phyloP scores from a whole-genome alignment of 2,888 invertebrate genomes.

The Xylocampa areola region DNA sequence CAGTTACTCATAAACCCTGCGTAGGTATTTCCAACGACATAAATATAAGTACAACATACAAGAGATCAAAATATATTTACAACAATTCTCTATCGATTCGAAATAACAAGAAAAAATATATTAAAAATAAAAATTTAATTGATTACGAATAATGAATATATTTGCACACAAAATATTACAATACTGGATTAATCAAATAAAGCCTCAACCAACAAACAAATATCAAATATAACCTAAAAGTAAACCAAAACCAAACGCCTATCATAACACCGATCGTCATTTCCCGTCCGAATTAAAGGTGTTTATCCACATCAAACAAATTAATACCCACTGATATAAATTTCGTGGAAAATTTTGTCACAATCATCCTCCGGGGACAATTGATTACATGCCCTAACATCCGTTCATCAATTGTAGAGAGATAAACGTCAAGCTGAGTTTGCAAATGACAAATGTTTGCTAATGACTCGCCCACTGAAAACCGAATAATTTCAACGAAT shows the following conservation, averaged over 20 bases:
- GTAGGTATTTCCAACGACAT: conserved; percentile 2
- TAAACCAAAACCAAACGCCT: conserved; percentile 5
- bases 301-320: conserved; percentile 62
- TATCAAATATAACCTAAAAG: background rate
- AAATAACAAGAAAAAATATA: too few species aligned
- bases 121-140: too few species aligned
- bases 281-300: conserved; percentile 49
- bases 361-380: conserved; percentile 79
- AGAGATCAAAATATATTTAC: background rate
- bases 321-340: conserved; percentile 66
- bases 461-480: conserved; percentile 81
- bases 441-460: conserved; percentile 87
- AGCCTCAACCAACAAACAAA: background rate
- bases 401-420: conserved; percentile 85
- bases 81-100: too few species aligned
- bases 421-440: conserved; percentile 85
- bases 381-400: conserved; percentile 84
- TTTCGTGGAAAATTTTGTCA: conserved; percentile 70
- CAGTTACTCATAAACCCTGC: too few species aligned
- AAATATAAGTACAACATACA: background rate
- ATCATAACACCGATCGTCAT: conserved; percentile 36
- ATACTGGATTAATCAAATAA: too few species aligned
- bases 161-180: too few species aligned
- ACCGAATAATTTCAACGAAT: conserved; percentile 77
- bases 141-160: too few species aligned